phyloP scores from a whole-genome alignment of 2,113 vertebrate species.

The Corvus cornix region DNA sequence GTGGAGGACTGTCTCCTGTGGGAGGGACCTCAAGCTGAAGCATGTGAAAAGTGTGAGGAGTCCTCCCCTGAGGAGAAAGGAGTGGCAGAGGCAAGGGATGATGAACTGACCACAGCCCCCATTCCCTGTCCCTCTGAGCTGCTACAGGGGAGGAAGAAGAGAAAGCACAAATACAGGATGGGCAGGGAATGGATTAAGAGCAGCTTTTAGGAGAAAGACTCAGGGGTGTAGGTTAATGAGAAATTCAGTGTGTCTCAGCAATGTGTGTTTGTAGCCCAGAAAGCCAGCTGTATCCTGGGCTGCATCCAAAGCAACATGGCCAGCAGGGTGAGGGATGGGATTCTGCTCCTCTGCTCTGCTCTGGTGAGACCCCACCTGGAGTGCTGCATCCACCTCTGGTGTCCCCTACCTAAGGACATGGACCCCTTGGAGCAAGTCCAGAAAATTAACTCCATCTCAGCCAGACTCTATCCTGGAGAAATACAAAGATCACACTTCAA shows the following conservation, averaged over 20 bases:
- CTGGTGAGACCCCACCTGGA: not conserved
- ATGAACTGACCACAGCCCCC: not conserved
- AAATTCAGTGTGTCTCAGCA: not conserved
- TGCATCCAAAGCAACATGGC: fast-evolving
- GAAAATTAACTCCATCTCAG: not conserved
- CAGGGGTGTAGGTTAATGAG: not conserved
- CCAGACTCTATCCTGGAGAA: not conserved
- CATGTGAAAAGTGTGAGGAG: not conserved
- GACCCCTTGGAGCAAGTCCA: not conserved
- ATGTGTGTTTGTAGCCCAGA: not conserved
- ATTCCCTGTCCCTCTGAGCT: not conserved
- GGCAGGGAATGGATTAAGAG: not conserved
- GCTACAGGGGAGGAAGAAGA: fast-evolving
- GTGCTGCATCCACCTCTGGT: not conserved
- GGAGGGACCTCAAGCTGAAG: not conserved
- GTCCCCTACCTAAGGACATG: not conserved
- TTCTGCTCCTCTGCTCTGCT: not conserved
- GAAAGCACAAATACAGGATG: not conserved
- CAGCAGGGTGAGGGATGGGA: fast-evolving
- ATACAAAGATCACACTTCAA: not conserved
- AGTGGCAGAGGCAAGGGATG: not conserved
- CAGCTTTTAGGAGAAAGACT: not conserved
- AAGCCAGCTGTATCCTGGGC: not conserved
- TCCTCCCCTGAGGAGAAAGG: not conserved
- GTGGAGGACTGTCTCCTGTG: not conserved